These are phyloP conservation scores for Chiridota heheva DNA, from an alignment of 35 echinoderm and acorn worm species.

Conservation along the genomic window DNA sequence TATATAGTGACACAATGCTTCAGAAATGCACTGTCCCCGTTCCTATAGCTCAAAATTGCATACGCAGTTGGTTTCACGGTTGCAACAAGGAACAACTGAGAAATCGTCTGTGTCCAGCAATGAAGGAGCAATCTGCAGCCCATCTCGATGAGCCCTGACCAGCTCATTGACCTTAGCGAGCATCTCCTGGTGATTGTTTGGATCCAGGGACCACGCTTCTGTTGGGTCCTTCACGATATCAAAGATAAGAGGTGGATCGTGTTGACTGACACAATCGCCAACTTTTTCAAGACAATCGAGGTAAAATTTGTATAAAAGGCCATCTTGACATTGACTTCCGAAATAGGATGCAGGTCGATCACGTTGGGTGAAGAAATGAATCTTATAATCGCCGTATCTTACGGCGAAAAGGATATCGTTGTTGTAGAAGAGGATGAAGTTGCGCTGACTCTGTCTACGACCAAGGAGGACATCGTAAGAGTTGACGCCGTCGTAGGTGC, in stretches of 20 bases:
- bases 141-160: neutral
- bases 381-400: constrained; percentile 33
- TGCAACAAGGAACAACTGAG: neutral
- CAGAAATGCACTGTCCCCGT: no score
- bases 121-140: neutral
- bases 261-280: constrained; percentile 12
- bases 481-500: constrained; percentile 36
- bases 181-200: neutral
- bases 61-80: neutral
- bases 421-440: constrained; percentile 34
- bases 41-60: neutral
- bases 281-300: neutral
- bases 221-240: constrained; percentile 50
- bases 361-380: constrained; percentile 37
- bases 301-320: neutral
- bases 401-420: constrained; percentile 48
- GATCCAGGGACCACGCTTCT: constrained; percentile 35
- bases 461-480: constrained; percentile 17
- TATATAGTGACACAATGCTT: no score
- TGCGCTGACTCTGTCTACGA: neutral
- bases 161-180: neutral
- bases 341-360: neutral
- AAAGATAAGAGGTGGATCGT: constrained; percentile 55
- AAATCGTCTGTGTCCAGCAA: constrained; percentile 17
- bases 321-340: neutral